Base-by-base conservation (phyloP, 2,113 vertebrate genomes). In the Megaptera novaeangliae region DNA sequence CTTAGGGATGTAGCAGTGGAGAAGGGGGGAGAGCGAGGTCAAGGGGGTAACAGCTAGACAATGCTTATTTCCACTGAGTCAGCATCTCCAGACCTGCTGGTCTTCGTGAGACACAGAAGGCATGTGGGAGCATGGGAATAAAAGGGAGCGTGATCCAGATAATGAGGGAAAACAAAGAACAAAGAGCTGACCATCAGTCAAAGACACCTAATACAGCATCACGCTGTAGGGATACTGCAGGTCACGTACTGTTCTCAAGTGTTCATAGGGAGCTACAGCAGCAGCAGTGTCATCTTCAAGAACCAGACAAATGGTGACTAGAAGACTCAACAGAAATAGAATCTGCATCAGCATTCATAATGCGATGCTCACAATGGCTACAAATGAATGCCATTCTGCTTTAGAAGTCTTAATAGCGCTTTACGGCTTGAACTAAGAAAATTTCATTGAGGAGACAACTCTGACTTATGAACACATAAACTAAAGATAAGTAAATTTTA, bases 251-350 rank as follows among this genome's bases (percentile, higher is more conserved):
- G 31, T 31, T 63, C 89, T 94, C 61, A 81, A 55, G 57, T 36
- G 72, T 31, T 78, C n/a, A 27, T 0, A 36, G 29, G 49, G 14
- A 87, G 13, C 9, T 83, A 80, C 20, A n/a, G 59, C 57, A 91
- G 34, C 74, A 86, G 75, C 20, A 66, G 69, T 27, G 34, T 31
- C 55, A 91, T 34, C 49, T 91, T 74, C 39, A 66, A 91, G 77
- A 78, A 80, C 57, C 68, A 98, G 57, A 89, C 63, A 74, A 57
- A 49, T 44, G 74, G 63, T 49, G 74, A 96, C 52, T 57, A 49
- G n/a, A 96, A 88, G 21, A 84, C 29, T 46, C 44, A 61, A 92
- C 87, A 49, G 91, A 96, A 94, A 94, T 8, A 92, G 85, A 95
- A 7, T 17, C 52, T 68, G 7, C 49, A 75, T 78, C 64, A 81